Conservation (phyloP, 2,888 invertebrate genomes). For the Melinaea menophilus region DNA sequence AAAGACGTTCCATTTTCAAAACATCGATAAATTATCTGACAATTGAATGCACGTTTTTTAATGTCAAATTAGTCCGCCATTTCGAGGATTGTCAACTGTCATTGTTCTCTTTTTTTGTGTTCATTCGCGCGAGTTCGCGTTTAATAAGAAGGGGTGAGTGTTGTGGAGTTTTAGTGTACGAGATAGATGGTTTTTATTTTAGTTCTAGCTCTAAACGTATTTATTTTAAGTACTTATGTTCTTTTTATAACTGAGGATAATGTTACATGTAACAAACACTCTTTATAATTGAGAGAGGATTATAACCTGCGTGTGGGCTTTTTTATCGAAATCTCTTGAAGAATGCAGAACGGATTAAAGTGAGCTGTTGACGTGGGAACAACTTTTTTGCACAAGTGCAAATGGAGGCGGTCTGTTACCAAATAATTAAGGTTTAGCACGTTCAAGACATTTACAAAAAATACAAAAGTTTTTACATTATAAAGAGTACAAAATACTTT, state of each 20-base stretch:
- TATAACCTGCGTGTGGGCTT: neutral
- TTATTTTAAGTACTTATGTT: neutral
- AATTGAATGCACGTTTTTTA: constrained; percentile 72
- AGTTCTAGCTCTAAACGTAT: neutral
- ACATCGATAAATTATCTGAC: constrained; percentile 73
- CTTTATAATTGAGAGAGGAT: neutral
- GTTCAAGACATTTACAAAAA: too few species aligned
- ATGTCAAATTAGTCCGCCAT: constrained; percentile 74
- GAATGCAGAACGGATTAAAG: constrained; percentile 8
- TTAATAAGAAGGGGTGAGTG: constrained; percentile 59
- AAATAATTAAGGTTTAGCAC: too few species aligned
- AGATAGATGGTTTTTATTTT: neutral
- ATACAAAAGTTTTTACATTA: too few species aligned
- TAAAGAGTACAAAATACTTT: too few species aligned
- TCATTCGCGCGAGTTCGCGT: constrained; percentile 55
- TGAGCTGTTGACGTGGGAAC: constrained; percentile 1
- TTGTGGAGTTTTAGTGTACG: constrained; percentile 20
- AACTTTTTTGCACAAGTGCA: neutral
- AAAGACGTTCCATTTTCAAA: constrained; percentile 56
- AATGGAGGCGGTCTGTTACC: neutral
- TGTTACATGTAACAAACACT: neutral
- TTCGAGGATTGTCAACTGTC: constrained; percentile 53
- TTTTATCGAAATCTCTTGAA: neutral
- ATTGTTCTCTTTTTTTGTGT: constrained; percentile 56
- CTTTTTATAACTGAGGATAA: neutral